A percentile compares a stretch with the other conserved stretches of the same genome.
phyloP scores from a whole-genome alignment of 2,797 vertebrate genomes.

The Gymnocypris eckloni region DNA sequence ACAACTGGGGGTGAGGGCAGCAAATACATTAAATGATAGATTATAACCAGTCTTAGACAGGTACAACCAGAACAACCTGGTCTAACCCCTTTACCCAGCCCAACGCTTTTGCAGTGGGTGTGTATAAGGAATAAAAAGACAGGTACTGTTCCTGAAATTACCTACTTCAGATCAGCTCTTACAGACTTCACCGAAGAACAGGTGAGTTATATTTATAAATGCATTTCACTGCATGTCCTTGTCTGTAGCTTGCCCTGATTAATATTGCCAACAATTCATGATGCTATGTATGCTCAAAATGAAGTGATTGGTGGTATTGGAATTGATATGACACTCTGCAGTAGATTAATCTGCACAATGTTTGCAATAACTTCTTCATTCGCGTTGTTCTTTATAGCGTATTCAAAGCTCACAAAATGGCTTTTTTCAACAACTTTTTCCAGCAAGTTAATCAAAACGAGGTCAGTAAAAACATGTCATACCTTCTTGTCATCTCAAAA shows the following conservation, averaged over 20 bases:
- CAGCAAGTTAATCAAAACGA: background rate
- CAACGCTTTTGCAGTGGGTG: background rate
- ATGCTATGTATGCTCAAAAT: background rate
- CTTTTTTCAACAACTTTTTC: background rate
- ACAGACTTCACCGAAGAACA: constrained; percentile 21
- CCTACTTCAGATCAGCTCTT: background rate
- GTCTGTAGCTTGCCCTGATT: background rate
- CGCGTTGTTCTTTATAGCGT: background rate
- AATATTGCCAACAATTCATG: background rate
- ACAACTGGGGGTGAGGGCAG: background rate
- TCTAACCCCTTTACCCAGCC: constrained; percentile 29
- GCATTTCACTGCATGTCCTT: background rate
- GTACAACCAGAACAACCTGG: constrained; percentile 54
- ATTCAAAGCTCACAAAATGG: constrained; percentile 1
- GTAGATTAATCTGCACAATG: background rate
- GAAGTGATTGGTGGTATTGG: background rate
- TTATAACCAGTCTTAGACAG: constrained; percentile 25
- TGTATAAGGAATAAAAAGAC: constrained; percentile 21
- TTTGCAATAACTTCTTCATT: background rate
- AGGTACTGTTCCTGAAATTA: background rate
- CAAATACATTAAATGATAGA: background rate
- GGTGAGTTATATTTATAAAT: constrained; percentile 38
- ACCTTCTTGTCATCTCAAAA: background rate
- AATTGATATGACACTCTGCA: background rate
- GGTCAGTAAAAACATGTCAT: background rate